These are phyloP conservation scores for Pogonocherus hispidulus DNA, from an alignment of 2,888 invertebrate species.

Conservation along the genomic window DNA sequence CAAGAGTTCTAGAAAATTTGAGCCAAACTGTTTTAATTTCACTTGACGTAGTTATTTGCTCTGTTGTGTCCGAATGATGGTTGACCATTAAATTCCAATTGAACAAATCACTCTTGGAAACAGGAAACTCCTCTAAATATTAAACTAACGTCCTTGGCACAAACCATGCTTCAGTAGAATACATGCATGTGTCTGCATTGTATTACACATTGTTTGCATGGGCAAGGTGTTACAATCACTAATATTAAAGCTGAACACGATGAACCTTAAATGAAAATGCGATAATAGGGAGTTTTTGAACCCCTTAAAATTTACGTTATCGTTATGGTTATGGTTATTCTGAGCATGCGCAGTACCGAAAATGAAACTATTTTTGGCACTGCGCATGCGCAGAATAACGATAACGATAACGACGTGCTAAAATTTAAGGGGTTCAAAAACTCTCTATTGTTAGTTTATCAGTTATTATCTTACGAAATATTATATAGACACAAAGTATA, in stretches of 20 bases:
- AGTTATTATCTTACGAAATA: no score
- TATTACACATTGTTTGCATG: not conserved
- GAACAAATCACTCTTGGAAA: constrained; percentile 55
- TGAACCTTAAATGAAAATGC: not conserved
- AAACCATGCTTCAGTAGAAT: constrained; percentile 5
- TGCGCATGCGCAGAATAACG: no score
- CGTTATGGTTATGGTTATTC: no score
- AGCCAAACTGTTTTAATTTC: constrained; percentile 47
- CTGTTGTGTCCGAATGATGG: constrained; percentile 52
- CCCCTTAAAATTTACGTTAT: no score
- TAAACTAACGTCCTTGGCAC: constrained; percentile 24
- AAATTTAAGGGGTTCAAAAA: no score
- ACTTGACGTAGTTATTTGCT: constrained; percentile 53
- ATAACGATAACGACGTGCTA: no score
- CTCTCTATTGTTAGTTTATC: no score
- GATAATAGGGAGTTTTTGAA: no score
- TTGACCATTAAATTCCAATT: constrained; percentile 57
- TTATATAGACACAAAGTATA: no score
- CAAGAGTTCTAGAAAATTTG: constrained; percentile 24
- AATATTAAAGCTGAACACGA: not conserved
- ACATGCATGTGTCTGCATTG: not conserved
- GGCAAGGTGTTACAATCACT: not conserved
- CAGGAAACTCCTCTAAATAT: constrained; percentile 51
- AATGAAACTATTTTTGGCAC: no score
- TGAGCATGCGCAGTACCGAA: no score